Evolutionary conservation across 1,140 invertebrate genomes (phyloP), one percentile per base, ranked within the genome.

Genomic region (Hyposmocoma kahamanoa): DNA sequence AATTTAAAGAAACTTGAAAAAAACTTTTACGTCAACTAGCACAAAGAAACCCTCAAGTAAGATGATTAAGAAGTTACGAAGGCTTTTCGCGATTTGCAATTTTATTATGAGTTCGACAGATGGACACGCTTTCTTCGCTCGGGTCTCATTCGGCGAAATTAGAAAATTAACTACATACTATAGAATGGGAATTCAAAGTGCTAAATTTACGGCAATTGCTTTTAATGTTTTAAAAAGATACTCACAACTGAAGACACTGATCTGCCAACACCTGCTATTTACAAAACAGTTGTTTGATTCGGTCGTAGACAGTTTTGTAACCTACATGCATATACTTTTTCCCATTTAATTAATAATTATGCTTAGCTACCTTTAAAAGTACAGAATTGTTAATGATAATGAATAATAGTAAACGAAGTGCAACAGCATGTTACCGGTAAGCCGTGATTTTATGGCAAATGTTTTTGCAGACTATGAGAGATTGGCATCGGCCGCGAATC

Each of bases 401-500:
- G n/a, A n/a, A n/a, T n/a, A n/a, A n/a, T n/a, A n/a, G n/a, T n/a
- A n/a, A n/a, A n/a, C n/a, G n/a, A n/a, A n/a, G n/a, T n/a, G n/a
- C n/a, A n/a, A n/a, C n/a, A n/a, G n/a, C n/a, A n/a, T n/a, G n/a
- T n/a, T n/a, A n/a, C n/a, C n/a, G n/a, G n/a, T n/a, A n/a, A n/a
- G n/a, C n/a, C n/a, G n/a, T n/a, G n/a, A n/a, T 49, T 8, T 39
- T 32, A 42, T 24, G n/a, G n/a, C n/a, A n/a, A n/a, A n/a, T n/a
- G n/a, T 42, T 45, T 50, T 55, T 57, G 18, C 42, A 84, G 86
- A 78, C 90, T 42, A 88, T 98, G 53, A 90, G 89, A 20, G 88
- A 93, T 17, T 97, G 95, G 93, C 96, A 98, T 76, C 79, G 89
- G 51, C 91, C 92, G 0, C 87, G 95, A 19, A 90, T 98, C 6